Conservation (phyloP, 2,888 invertebrate species). For the Lasioglossum malachurum region DNA sequence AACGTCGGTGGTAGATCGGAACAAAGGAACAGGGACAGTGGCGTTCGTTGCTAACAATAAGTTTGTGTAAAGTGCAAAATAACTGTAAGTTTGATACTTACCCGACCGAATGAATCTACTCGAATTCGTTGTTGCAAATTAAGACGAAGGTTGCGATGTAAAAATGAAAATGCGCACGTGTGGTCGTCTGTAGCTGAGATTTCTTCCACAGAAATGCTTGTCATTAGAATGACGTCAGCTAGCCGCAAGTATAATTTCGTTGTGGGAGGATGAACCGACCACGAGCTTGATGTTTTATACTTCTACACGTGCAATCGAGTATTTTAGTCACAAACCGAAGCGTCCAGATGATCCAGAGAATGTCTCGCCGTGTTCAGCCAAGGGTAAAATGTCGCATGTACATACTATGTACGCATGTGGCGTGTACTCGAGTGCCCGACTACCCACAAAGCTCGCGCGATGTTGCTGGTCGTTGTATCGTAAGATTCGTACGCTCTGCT, state of each 20-base stretch:
- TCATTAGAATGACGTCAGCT: not conserved
- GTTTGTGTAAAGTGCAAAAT: not conserved
- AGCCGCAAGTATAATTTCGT: not conserved
- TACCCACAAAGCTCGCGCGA: too few species aligned
- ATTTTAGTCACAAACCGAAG: not conserved
- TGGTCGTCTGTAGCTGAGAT: not conserved
- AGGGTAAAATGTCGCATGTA: not conserved
- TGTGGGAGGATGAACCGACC: not conserved
- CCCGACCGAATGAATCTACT: not conserved
- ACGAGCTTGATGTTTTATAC: not conserved
- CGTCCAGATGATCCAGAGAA: not conserved
- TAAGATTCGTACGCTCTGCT: too few species aligned
- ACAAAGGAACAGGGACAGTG: not conserved
- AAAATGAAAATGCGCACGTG: not conserved
- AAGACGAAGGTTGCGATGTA: not conserved
- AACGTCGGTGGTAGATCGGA: not conserved
- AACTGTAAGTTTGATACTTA: not conserved
- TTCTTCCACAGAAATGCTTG: not conserved
- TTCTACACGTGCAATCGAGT: not conserved
- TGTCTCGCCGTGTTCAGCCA: not conserved
- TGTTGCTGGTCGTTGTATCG: too few species aligned
- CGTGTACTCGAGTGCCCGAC: too few species aligned
- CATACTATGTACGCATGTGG: too few species aligned
- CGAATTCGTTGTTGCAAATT: not conserved
- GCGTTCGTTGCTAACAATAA: not conserved